phyloP scores from a whole-genome alignment of 2,797 vertebrate species.

The Myiothlypis coronata region DNA sequence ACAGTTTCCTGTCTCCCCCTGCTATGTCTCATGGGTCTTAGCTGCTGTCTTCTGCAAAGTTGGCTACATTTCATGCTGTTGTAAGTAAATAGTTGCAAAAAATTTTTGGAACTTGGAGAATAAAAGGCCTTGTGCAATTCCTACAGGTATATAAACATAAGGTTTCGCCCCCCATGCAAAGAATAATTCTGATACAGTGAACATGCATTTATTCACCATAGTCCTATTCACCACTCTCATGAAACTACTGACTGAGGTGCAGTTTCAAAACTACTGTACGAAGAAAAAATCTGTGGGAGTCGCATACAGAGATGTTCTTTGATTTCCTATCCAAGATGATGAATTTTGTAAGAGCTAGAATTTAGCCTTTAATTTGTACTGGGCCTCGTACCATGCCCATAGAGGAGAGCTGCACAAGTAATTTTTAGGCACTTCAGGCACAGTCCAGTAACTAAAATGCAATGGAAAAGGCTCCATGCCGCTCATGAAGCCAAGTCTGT shows the following conservation, averaged over 20 bases:
- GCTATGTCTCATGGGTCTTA: not conserved
- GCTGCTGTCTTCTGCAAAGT: not conserved
- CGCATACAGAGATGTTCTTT: not conserved
- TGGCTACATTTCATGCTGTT: not conserved
- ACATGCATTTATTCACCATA: not conserved
- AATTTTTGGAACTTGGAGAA: not conserved
- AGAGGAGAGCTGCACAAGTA: not conserved
- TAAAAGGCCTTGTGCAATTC: not conserved
- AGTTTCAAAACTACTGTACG: not conserved
- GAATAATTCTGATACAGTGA: not conserved
- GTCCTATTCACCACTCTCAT: not conserved
- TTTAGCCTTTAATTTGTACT: conserved; percentile 3
- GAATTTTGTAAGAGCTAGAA: conserved; percentile 13
- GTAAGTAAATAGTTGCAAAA: not conserved
- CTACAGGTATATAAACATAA: not conserved
- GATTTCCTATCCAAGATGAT: not conserved
- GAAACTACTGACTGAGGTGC: not conserved
- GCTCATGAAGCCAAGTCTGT: not conserved
- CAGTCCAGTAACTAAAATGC: not conserved
- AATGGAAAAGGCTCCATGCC: not conserved
- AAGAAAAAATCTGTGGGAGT: not conserved
- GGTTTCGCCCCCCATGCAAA: not conserved
- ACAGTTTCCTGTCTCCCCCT: not conserved
- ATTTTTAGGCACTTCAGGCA: not conserved
- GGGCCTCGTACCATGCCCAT: not conserved